A percentile compares a stretch with the other conserved stretches of the same genome.
phyloP scores from a whole-genome alignment of 1,140 invertebrate species.

The Pseudoatta argentina region DNA sequence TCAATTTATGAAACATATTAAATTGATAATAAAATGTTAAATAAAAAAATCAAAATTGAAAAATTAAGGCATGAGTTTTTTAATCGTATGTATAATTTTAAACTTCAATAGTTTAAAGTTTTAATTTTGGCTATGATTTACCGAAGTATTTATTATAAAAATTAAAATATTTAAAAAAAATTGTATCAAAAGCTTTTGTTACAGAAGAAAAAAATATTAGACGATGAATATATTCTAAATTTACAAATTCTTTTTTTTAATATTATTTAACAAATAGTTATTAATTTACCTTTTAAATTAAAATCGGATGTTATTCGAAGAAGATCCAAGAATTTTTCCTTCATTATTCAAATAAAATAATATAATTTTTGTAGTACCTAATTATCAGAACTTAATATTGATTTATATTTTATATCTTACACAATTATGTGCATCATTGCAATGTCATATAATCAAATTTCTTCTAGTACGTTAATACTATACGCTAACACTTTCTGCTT shows the following conservation, averaged over 20 bases:
- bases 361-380: neutral
- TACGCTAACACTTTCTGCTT: neutral
- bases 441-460: neutral
- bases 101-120: neutral
- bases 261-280: neutral
- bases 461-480: too few relatives aligned
- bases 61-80: neutral
- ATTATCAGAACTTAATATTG: neutral
- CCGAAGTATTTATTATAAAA: neutral
- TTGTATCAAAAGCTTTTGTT: neutral
- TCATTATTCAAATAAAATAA: neutral
- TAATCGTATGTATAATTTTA: neutral
- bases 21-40: neutral
- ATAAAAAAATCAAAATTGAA: neutral
- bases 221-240: neutral
- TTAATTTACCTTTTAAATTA: neutral
- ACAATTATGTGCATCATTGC: neutral
- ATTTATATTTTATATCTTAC: neutral
- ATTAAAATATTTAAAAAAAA: neutral
- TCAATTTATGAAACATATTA: neutral
- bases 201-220: neutral
- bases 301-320: neutral
- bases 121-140: neutral
- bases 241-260: neutral
- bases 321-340: neutral